Percentiles rank a stretch among this genome's conserved stretches.
Evolutionary conservation across 2,888 invertebrate genomes (phyloP).

Genomic region (Eurytoma adleriae): DNA sequence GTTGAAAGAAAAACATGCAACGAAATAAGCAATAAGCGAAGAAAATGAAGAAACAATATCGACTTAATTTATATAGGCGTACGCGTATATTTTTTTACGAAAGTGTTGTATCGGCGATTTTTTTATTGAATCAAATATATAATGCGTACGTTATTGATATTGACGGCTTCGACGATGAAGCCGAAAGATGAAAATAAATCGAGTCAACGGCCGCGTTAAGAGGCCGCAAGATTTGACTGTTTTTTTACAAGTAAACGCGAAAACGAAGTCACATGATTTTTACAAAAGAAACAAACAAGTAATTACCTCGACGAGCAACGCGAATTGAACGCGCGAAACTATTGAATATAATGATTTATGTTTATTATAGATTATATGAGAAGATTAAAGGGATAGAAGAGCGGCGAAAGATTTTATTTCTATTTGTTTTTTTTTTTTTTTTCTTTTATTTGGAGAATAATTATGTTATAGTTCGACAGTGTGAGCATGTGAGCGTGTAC

Average conservation of each 20-base stretch:
- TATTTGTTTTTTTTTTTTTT: background rate
- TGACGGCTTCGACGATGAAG: background rate
- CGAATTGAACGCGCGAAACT: conserved; percentile 17
- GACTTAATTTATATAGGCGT: conserved; percentile 32
- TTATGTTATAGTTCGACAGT: conserved; percentile 25
- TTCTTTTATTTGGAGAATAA: conserved; percentile 16
- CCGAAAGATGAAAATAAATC: conserved; percentile 12
- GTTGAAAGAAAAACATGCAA: background rate
- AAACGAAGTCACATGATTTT: conserved; percentile 11
- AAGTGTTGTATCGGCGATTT: conserved; percentile 31
- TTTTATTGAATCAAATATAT: conserved; percentile 5
- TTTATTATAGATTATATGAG: conserved; percentile 28
- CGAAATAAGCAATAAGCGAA: background rate
- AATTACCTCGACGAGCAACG: conserved; percentile 35
- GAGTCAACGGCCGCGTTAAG: conserved; percentile 22
- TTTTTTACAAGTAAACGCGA: background rate
- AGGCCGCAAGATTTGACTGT: conserved; percentile 3
- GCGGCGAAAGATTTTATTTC: conserved; percentile 7
- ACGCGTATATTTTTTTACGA: conserved; percentile 43
- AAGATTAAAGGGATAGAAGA: background rate
- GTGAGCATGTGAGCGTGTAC: conserved; percentile 30
- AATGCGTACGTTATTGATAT: background rate
- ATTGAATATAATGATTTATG: conserved; percentile 22
- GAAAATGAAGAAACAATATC: background rate
- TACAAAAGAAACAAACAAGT: background rate